Evolutionary conservation across 1,140 invertebrate genomes (phyloP).

Genomic region (Pogonomyrmex californicus): DNA sequence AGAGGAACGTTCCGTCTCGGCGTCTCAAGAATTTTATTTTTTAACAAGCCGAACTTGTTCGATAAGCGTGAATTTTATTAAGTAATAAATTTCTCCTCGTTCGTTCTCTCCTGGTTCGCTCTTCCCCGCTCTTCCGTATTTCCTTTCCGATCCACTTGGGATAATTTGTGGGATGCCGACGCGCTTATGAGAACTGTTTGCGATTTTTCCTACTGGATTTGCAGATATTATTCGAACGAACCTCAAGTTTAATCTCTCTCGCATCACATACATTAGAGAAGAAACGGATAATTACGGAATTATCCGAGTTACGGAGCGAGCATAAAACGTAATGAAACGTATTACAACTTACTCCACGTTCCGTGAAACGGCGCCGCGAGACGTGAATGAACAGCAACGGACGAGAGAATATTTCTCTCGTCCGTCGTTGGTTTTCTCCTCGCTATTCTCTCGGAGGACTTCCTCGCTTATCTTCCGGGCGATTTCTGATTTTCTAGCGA

Average conservation of each 20-base stretch:
- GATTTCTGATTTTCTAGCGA: conserved; percentile 51
- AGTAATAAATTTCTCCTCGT: neutral
- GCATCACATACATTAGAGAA: neutral
- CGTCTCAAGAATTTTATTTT: neutral
- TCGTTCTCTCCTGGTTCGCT: too few relatives aligned
- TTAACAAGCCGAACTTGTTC: neutral
- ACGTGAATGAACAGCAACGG: conserved; percentile 14
- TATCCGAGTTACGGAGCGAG: conserved; percentile 9
- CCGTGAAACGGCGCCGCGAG: neutral
- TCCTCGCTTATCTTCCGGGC: conserved; percentile 21
- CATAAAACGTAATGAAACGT: conserved; percentile 48
- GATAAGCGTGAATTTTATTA: conserved; percentile 12
- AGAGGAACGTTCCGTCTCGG: neutral
- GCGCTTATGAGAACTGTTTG: neutral
- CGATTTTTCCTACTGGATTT: neutral
- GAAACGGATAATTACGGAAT: neutral
- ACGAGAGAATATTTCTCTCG: conserved; percentile 11
- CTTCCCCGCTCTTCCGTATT: neutral
- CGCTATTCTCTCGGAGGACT: conserved; percentile 4
- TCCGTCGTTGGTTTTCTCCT: neutral
- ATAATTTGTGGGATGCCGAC: conserved; percentile 10
- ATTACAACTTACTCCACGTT: conserved; percentile 23
- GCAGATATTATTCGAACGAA: conserved; percentile 10
- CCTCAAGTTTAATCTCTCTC: conserved; percentile 9
- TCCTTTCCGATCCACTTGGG: conserved; percentile 7